Base-by-base conservation (phyloP, 2,888 invertebrate species). In the Eristalis pertinax region DNA sequence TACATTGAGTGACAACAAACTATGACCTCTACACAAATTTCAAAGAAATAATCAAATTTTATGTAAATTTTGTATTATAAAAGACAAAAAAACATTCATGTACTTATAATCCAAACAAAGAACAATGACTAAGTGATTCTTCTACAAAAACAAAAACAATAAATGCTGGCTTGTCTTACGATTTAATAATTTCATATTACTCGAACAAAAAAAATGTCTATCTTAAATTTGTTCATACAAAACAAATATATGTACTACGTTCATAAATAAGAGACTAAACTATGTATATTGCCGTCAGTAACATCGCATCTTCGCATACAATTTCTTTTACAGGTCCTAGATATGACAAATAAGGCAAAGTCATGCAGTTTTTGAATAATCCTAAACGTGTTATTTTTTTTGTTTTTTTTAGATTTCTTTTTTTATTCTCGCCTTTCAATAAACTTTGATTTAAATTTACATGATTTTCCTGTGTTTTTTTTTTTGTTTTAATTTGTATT, bases 271-370 rank as follows among this genome's bases (percentile, higher is more conserved):
- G 26, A 35, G 43, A 65, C 24, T 7, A 65, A n/a, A n/a, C n/a
- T n/a, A 56, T 22, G 22, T n/a, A 64, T n/a, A 8, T 32, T 35
- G 50, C 24, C 22, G n/a, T 62, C 24, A 41, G 62, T 41, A 7
- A 62, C 62, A 72, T 62, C 41, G 41, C 32, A 15, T 62, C 5
- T 76, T 62, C 29, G 32, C 68, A 68, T 77, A 32, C 50, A 64
- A 68, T 50, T 60, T 15, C 26, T 62, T 63, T 69, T 63, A 24
- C 35, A 26, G 64, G 22, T 72, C 79, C 41, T 65, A 79, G 64
- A 79, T 79, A 79, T 79, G 65, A 72, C 38, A 78, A 68, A 83
- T 73, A 64, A 83, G 77, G 77, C 77, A 82, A 50, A 63, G 50
- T 67, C 69, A 67, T 83, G 67, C 32, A 68, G 69, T 68, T 77